These are phyloP conservation scores for Callinectes sapidus DNA, from an alignment of 2,888 invertebrate genomes.

Conservation along the genomic window DNA sequence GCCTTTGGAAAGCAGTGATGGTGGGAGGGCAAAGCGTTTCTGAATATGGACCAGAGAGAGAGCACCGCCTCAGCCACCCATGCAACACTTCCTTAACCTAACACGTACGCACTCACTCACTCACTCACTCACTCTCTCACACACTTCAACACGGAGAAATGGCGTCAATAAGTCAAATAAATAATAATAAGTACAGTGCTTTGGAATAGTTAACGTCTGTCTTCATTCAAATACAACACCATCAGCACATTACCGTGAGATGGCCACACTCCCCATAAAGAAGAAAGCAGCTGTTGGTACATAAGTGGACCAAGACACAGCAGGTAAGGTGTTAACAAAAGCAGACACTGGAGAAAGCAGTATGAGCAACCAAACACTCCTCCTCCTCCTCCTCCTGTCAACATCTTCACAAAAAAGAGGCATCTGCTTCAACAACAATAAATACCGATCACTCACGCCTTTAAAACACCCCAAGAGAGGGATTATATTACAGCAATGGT, in stretches of 20 bases:
- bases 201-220: neutral
- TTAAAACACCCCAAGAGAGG: neutral
- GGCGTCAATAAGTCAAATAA: neutral
- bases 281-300: too few species aligned
- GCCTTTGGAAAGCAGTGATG: too few species aligned
- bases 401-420: neutral
- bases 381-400: neutral
- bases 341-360: neutral
- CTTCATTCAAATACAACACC: neutral
- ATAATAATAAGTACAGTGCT: conserved; percentile 6
- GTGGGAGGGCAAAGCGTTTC: too few species aligned
- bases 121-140: neutral
- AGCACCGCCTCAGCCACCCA: neutral
- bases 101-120: neutral
- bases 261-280: too few species aligned
- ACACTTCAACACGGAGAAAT: neutral
- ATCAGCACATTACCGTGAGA: too few species aligned
- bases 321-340: too few species aligned
- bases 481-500: neutral
- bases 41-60: too few species aligned
- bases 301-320: too few species aligned
- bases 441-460: neutral
- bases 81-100: neutral
- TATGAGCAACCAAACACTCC: neutral
- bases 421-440: neutral